phyloP scores from a whole-genome alignment of 2,888 invertebrate genomes.

The Malthinus seriepunctatus region DNA sequence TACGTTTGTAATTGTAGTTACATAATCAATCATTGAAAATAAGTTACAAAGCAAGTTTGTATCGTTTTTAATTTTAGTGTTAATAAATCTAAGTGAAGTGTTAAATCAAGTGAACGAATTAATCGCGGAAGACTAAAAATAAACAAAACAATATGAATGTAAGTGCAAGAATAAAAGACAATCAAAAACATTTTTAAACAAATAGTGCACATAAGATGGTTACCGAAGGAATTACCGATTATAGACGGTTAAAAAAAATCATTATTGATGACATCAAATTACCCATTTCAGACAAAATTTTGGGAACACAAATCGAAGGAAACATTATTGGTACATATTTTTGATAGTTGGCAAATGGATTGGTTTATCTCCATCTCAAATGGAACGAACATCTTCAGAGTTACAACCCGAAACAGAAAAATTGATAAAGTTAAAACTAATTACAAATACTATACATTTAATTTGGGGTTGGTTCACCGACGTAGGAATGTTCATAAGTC shows the following conservation, averaged over 20 bases:
- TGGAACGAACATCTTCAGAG: not conserved
- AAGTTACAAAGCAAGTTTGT: too few species aligned
- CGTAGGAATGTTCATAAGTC: too few species aligned
- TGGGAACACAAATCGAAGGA: constrained; percentile 27
- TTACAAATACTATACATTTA: too few species aligned
- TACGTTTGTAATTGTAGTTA: too few species aligned
- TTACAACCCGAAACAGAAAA: not conserved
- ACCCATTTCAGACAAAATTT: constrained; percentile 29
- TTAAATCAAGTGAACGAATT: not conserved
- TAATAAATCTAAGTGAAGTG: not conserved
- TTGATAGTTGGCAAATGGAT: constrained; percentile 28
- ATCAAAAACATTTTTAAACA: constrained; percentile 32
- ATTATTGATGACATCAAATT: constrained; percentile 32
- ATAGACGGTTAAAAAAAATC: constrained; percentile 29
- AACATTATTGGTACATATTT: constrained; percentile 25
- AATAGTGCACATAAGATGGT: constrained; percentile 34
- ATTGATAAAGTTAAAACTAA: not conserved
- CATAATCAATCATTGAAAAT: too few species aligned
- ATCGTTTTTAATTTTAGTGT: not conserved
- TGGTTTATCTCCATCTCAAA: not conserved
- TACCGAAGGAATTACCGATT: constrained; percentile 36
- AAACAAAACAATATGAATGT: not conserved
- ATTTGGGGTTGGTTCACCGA: too few species aligned
- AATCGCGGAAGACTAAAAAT: not conserved
- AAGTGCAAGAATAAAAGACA: not conserved